Base-by-base conservation (phyloP, 1,140 invertebrate species). In the Drosophila persimilis region DNA sequence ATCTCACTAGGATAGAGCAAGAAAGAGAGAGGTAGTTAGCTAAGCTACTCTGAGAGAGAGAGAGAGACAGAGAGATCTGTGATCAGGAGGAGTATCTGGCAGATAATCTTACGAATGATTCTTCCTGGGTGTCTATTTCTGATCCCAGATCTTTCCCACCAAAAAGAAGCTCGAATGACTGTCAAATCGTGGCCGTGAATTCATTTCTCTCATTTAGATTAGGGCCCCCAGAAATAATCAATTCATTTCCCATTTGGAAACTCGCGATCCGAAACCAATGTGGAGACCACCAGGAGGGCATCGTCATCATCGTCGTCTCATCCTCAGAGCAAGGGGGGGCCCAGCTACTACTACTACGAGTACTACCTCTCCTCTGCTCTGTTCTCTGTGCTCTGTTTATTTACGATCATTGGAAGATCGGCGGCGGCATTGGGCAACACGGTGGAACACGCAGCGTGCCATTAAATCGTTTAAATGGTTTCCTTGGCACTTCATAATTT, bases 401-500 rank as follows among this genome's bases (percentile, higher is more conserved):
- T 88, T 86, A 86, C 75, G 78, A 88, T 67, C 83, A 58, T 76
- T 58, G 73, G 65, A 51, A 39, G 35, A 39, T 39, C 47, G 31
- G 44, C 67, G 31, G 44, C 67, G 63, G 54, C 73, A 48, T 72
- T 66, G 43, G 55, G 24, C 15, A 59, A 51, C 54, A 47, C 55
- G 47, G 67, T 67, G 63, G 46, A 44, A 50, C 26, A 65, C 76
- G 65, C 81, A 85, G 81, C 69, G 77, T 85, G 70, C 73, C 78
- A 85, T 85, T 85, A 85, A 85, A 85, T 88, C 83, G 84, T 88
- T 83, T 88, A 88, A 88, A 88, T 88, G 83, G 83, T 65, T 88
- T 88, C 69, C 72, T 77, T 88, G 83, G 83, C 83, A 88, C 83
- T 88, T 88, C 79, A 88, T 88, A 88, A 88, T 88, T 88, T 88